phyloP scores from a whole-genome alignment of 2,113 vertebrate species.

The Barbus barbus region DNA sequence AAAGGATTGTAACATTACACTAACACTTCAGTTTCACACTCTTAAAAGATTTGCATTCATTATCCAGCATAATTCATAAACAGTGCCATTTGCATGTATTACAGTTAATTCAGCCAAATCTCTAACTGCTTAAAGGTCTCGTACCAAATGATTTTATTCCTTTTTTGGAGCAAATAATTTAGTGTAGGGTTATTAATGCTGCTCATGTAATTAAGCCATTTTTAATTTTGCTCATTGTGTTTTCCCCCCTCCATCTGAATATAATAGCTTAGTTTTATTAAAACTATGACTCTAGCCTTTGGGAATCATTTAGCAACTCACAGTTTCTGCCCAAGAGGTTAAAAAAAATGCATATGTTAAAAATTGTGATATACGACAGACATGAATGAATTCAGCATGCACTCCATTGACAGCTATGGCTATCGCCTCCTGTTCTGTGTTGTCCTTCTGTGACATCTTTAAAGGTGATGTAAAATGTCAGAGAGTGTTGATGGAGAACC shows the following conservation, averaged over 20 bases:
- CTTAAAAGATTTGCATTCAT: not conserved
- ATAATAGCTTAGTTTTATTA: slow-evolving; percentile 39
- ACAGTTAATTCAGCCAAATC: slow-evolving; percentile 10
- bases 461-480: slow-evolving; percentile 62
- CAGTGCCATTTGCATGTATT: not conserved
- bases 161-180: slow-evolving; percentile 29
- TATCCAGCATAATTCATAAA: slow-evolving; percentile 3
- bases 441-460: slow-evolving; percentile 3
- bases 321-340: not conserved
- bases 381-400: not conserved
- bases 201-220: slow-evolving; percentile 35
- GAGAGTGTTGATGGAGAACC: slow-evolving; percentile 34
- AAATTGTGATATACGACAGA: not conserved
- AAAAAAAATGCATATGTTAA: not conserved
- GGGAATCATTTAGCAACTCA: slow-evolving; percentile 7
- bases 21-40: not conserved
- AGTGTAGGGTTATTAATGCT: slow-evolving; percentile 24
- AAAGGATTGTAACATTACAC: not conserved
- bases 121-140: not conserved
- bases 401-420: not conserved
- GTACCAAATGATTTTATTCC: slow-evolving; percentile 4
- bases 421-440: no score
- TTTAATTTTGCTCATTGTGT: slow-evolving; percentile 33
- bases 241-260: slow-evolving; percentile 19
- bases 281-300: slow-evolving; percentile 30